Conservation (phyloP, 2,797 vertebrate species). For the Acrossocheilus fasciatus region DNA sequence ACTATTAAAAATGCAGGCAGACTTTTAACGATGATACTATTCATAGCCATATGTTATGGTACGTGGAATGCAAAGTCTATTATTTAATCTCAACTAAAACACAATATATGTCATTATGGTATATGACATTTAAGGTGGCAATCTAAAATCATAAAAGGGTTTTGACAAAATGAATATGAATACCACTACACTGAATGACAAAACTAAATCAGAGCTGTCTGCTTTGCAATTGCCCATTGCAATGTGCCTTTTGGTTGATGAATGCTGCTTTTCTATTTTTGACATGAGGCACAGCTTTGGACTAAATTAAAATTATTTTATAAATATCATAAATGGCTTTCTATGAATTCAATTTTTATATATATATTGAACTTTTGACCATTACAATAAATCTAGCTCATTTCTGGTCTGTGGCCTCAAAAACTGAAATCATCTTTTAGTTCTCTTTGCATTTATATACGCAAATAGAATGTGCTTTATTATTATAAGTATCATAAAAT, state of each 20-base stretch:
- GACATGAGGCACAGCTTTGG: neutral
- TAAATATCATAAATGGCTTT: constrained; percentile 6
- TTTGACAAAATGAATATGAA: neutral
- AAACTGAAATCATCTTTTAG: neutral
- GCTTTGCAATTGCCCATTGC: neutral
- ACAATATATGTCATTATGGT: neutral
- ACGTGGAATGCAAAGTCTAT: neutral
- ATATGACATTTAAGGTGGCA: constrained; percentile 1
- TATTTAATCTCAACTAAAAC: neutral
- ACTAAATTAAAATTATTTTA: neutral
- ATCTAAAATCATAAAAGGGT: neutral
- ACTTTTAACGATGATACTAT: neutral
- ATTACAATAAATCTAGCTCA: neutral
- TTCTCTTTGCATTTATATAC: neutral
- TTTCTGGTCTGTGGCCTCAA: neutral
- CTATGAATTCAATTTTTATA: neutral
- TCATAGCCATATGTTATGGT: neutral
- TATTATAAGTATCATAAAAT: neutral
- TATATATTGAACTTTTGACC: neutral
- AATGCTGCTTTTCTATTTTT: neutral
- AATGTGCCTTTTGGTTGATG: neutral
- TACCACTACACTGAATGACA: constrained; percentile 2
- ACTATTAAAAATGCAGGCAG: neutral
- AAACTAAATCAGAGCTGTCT: neutral
- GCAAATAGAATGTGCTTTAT: neutral